Evolutionary conservation across 2,113 vertebrate species (phyloP), one percentile per base, ranked within the genome.

Genomic region (Plecotus auritus): DNA sequence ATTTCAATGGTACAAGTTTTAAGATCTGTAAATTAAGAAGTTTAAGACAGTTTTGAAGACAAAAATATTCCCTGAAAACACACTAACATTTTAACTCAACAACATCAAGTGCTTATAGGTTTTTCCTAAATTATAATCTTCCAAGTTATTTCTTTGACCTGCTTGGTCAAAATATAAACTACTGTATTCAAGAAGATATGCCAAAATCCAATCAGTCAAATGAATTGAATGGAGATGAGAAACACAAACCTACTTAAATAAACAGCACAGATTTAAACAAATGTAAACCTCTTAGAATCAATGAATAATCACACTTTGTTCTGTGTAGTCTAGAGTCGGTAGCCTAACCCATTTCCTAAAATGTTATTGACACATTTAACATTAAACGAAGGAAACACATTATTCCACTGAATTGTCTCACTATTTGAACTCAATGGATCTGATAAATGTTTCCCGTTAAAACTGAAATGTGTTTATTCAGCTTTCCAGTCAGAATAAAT

Each of bases 401-500:
- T 97, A 94, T 84, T 95, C 67, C 8, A 35, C 95, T 95, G 97
- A 96, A 95, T 97, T 96, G 93, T 90, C 91, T 90, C 83, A 97
- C 93, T 93, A 93, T 97, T 98, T 96, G 95, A 95, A 96, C 78
- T 93, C 72, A 40, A 42, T 47, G 2, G 2, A 91, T 87, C 94
- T 97, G 86, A 91, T 97, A 97, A 97, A 92, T 81, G 91, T 95
- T 83, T 96, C 74, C 77, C 64, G n/a, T 86, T 96, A 78, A 84
- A 91, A 97, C 14, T 88, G 97, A 97, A 97, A 95, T 91, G 72
- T 93, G 59, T 97, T 98, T 98, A 97, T 97, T 98, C 94, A 96
- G 92, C 83, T 96, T 97, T 97, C 83, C 56, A 97, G 82, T 97
- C 78, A 95, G 97, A 98, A 98, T 97, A 89, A 98, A 97, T 97